Evolutionary conservation across 2,888 invertebrate genomes (phyloP), one percentile per base, ranked within the genome.

Genomic region (Tetramorium bicarinatum): DNA sequence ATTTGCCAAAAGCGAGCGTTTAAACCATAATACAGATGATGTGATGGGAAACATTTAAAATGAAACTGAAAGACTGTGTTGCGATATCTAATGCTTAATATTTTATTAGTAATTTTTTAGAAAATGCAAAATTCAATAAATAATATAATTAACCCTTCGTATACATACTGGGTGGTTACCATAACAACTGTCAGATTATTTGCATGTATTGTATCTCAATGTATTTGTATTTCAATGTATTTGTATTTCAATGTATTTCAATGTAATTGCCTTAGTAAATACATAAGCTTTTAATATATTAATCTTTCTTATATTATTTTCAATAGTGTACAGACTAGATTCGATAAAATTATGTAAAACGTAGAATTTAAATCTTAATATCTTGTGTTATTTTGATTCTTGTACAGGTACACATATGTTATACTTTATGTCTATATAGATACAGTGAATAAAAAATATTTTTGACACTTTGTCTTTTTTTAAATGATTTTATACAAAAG

Each of bases 321-420:
- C 9, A 25, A 75, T 21, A 8, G 25, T 47, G 15, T 8, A 8
- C 7, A 75, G 79, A 84, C 82, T 86, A 87, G 67, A 81, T 21
- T 41, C 38, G 11, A 56, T 29, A 21, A 21, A 75, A 61, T 75
- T 75, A 21, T n/a, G 18, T 29, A 72, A 15, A 62, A 62, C 9
- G 2, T 47, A 62, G 25, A 34, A 1, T 49, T 49, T 49, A 21
- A 61, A 49, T n/a, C n/a, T n/a, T n/a, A n/a, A n/a, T 75, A 62
- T 34, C 49, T 15, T 62, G 61, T 29, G 2, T 47, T 49, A 0
- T 34, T 75, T 75, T 61, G 61, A 47, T 49, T 61, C 2, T n/a
- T 47, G 25, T 47, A 13, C 25, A 59, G 25, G 13, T 56, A 59
- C 18, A 59, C 13, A 29, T 49, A 49, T 49, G 7, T 47, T 47